A percentile compares a stretch with the other conserved stretches of the same genome.
Conservation (phyloP, 2,797 vertebrate genomes). For the Miichthys miiuy region DNA sequence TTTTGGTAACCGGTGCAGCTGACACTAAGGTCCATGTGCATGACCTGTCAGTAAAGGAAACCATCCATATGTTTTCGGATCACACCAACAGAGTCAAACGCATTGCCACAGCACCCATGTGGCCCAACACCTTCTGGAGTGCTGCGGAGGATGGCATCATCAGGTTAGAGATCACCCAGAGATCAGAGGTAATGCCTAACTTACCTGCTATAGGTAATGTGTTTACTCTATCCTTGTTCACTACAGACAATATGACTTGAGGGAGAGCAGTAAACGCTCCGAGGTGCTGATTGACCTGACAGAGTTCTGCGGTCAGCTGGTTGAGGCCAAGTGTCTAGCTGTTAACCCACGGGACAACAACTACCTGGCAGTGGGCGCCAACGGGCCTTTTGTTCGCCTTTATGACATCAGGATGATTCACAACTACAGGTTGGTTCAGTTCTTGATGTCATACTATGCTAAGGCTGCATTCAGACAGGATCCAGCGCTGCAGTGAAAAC, state of each 20-base stretch:
- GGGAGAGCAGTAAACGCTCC: slow-evolving; percentile 96
- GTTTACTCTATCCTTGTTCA: neutral
- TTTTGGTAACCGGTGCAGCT: slow-evolving; percentile 95
- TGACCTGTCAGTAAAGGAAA: slow-evolving; percentile 96
- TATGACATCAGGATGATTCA: slow-evolving; percentile 99
- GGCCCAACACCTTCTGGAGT: slow-evolving; percentile 99
- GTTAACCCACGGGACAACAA: slow-evolving; percentile 98
- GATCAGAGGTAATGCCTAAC: neutral
- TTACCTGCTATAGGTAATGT: neutral
- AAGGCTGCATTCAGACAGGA: no score
- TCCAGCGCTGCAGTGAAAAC: no score
- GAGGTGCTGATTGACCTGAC: slow-evolving; percentile 98
- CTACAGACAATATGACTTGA: slow-evolving; percentile 95
- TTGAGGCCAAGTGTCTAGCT: slow-evolving; percentile 97
- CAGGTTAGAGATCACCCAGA: slow-evolving; percentile 81
- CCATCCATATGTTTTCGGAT: slow-evolving; percentile 98
- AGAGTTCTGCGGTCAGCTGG: slow-evolving; percentile 96
- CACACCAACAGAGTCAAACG: slow-evolving; percentile 98
- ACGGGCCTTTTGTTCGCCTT: slow-evolving; percentile 95
- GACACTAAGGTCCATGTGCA: slow-evolving; percentile 99
- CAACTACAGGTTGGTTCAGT: slow-evolving; percentile 90
- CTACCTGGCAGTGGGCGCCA: slow-evolving; percentile 96
- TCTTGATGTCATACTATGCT: neutral
- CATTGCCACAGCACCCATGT: slow-evolving; percentile 98
- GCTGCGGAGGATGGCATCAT: slow-evolving; percentile 97